These are phyloP conservation scores for Geotria australis DNA, from an alignment of 2,797 vertebrate genomes.

Conservation along the genomic window DNA sequence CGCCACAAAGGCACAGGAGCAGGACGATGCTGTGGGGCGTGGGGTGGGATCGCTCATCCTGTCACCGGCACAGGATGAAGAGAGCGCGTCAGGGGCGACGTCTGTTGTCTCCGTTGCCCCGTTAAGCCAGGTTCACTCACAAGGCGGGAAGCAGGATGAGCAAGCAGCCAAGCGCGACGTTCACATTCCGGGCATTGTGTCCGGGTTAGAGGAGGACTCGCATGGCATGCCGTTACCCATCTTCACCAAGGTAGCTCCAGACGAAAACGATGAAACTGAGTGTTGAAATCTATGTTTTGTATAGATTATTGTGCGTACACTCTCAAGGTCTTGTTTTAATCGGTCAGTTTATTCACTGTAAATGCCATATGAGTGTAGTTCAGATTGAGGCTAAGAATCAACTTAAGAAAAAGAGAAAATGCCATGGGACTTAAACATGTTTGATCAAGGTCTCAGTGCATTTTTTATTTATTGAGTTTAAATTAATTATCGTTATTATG, in stretches of 20 bases:
- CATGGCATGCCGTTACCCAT: constrained; percentile 58
- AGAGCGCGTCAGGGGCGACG: neutral
- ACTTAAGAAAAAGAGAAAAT: no score
- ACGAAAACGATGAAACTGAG: no score
- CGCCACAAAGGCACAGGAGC: constrained; percentile 12
- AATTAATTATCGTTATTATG: neutral
- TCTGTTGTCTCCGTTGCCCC: neutral
- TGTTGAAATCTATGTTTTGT: no score
- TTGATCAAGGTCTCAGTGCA: neutral
- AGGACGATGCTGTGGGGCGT: constrained; percentile 7
- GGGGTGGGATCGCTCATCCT: neutral
- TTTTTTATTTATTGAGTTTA: neutral
- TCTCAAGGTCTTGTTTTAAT: neutral
- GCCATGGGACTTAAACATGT: neutral
- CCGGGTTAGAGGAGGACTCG: constrained; percentile 66
- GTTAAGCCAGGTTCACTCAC: constrained; percentile 1
- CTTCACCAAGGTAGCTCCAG: constrained; percentile 55
- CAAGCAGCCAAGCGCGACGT: constrained; percentile 6
- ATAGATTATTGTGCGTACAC: neutral
- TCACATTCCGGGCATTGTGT: constrained; percentile 36
- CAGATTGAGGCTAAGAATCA: no score
- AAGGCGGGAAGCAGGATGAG: constrained; percentile 28
- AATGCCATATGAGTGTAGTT: neutral
- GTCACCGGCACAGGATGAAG: neutral
- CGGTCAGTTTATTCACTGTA: neutral